Conservation (phyloP, 2,797 vertebrate species). For the Capromys pilorides region DNA sequence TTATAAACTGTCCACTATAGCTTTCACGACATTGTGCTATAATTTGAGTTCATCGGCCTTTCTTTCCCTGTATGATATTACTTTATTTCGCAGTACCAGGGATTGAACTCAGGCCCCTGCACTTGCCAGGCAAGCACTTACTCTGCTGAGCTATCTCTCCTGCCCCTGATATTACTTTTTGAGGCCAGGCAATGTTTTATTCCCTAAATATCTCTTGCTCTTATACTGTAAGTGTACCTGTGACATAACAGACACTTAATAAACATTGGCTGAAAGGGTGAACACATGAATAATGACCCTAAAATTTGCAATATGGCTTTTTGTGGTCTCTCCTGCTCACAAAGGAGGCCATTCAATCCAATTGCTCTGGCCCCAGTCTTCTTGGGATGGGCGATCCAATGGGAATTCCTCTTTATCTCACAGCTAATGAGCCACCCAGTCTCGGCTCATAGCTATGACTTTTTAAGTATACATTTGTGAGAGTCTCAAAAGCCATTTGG, state of each 20-base stretch:
- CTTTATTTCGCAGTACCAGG: too few relatives aligned
- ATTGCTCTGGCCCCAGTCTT: constrained; percentile 65
- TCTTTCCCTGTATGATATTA: neutral
- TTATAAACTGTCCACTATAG: neutral
- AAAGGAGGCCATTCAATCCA: constrained; percentile 53
- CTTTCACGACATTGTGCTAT: neutral
- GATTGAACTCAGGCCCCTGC: too few relatives aligned
- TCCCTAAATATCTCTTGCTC: neutral
- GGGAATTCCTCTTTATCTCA: constrained; percentile 73
- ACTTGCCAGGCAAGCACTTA: too few relatives aligned
- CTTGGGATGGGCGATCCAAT: constrained; percentile 50
- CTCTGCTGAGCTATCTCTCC: too few relatives aligned
- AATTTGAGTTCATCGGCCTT: neutral
- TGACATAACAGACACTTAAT: neutral
- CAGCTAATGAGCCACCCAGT: constrained; percentile 76
- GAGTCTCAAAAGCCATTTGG: constrained; percentile 77
- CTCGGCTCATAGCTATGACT: constrained; percentile 68
- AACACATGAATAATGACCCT: constrained; percentile 46
- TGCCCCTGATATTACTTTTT: neutral
- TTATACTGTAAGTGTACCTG: constrained; percentile 7
- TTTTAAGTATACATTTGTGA: constrained; percentile 71
- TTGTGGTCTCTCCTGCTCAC: constrained; percentile 27
- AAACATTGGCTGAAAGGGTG: neutral
- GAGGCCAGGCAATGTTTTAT: neutral
- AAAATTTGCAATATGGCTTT: constrained; percentile 15